phyloP scores from a whole-genome alignment of 2,888 invertebrate species.

The Phorcus lineatus region DNA sequence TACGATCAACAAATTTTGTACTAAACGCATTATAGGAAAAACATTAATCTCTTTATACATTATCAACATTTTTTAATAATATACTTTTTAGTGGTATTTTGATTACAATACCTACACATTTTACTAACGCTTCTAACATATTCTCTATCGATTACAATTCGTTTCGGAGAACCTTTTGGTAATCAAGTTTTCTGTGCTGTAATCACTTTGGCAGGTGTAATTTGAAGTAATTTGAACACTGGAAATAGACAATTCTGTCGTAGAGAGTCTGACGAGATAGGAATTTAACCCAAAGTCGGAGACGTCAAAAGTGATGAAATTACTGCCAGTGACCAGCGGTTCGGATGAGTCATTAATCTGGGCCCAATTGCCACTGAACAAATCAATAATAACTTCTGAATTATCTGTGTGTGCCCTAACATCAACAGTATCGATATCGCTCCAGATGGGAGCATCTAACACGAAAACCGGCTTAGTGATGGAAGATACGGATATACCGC shows the following conservation, averaged over 20 bases:
- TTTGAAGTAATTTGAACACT: neutral
- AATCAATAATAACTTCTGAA: neutral
- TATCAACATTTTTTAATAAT: too few species aligned
- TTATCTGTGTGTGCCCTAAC: neutral
- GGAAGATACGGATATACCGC: slow-evolving; percentile 35
- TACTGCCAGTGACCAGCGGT: neutral
- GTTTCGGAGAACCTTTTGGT: too few species aligned
- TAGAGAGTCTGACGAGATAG: neutral
- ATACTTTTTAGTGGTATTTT: too few species aligned
- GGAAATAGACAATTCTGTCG: neutral
- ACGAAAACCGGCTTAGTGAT: slow-evolving; percentile 41
- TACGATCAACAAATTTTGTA: too few species aligned
- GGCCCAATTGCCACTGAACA: neutral
- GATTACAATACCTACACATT: too few species aligned
- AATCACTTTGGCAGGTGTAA: neutral
- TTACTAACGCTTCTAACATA: too few species aligned
- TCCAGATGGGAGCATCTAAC: slow-evolving; percentile 40
- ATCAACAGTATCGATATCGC: neutral
- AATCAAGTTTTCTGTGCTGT: neutral
- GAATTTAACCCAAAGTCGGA: neutral
- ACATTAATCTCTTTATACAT: too few species aligned
- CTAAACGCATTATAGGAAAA: too few species aligned
- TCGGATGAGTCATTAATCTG: neutral
- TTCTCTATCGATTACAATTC: too few species aligned
- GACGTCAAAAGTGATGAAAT: neutral